These are phyloP conservation scores for Nemoura dubitans DNA, from an alignment of 2,888 invertebrate species.

Conservation along the genomic window DNA sequence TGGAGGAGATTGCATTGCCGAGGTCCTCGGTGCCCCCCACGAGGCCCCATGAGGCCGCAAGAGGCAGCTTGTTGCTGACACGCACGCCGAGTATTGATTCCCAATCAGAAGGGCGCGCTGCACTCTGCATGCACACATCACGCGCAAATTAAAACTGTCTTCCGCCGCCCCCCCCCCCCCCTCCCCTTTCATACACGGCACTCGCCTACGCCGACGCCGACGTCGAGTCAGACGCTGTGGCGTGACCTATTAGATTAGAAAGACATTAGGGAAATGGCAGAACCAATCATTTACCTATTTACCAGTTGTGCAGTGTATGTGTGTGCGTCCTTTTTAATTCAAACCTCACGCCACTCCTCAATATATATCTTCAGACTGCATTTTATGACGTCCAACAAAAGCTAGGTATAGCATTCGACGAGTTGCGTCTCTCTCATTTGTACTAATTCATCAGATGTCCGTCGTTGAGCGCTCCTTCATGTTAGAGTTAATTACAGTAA, in stretches of 20 bases:
- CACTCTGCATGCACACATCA: background rate
- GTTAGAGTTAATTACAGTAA: slow-evolving; percentile 38
- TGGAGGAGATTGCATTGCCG: background rate
- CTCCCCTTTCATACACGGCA: no score
- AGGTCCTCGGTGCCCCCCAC: no score
- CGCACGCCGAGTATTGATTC: background rate
- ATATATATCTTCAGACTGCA: background rate
- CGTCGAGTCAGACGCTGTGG: background rate
- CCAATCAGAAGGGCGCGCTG: background rate
- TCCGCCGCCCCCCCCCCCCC: background rate
- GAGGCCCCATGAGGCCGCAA: background rate
- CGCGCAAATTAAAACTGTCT: background rate
- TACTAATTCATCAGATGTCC: slow-evolving; percentile 39
- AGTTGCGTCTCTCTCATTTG: background rate
- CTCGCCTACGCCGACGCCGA: background rate
- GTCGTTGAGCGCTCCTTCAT: slow-evolving; percentile 31
- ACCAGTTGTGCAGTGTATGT: background rate
- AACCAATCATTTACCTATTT: slow-evolving; percentile 17
- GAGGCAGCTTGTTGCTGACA: background rate
- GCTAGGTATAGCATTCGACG: background rate
- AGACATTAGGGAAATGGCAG: slow-evolving; percentile 18
- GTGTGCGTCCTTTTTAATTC: slow-evolving; percentile 13
- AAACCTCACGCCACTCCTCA: slow-evolving; percentile 10
- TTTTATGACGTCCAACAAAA: background rate
- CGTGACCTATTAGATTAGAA: slow-evolving; percentile 22